Evolutionary conservation across 92 coral and sea anemone species (phyloP), one percentile per base, ranked within the genome.

Genomic region (Parazoanthus atlanticus): DNA sequence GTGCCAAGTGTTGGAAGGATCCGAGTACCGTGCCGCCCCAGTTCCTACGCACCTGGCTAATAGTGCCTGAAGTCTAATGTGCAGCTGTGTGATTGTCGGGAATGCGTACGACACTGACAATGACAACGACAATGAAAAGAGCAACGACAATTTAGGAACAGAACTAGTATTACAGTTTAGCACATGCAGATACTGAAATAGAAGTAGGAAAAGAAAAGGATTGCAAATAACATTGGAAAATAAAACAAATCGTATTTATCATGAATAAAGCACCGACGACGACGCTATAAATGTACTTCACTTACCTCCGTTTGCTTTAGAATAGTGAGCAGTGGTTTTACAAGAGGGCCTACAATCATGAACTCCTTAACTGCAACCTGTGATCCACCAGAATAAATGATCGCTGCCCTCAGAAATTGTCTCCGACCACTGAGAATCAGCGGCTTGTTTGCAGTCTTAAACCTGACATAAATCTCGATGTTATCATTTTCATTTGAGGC

Each of bases 341-440:
- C 71, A 77, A 97, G 84, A 3, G 98, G 96, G 36, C 99, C 98
- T 0, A 94, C 85, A 46, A 97, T 86, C 77, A 85, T 82, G 79
- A 97, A 95, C 74, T 30, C 61, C 47, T 90, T 89, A 1, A 88
- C 65, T 8, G 90, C 86, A 5, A 76, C 36, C 56, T 89, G 88
- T 11, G 88, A 88, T 13, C 96, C 94, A 34, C 93, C 95, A 84
- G 93, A 86, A 75, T 79, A 94, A 2, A 58, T 28, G 52, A 97
- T 83, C 6, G 54, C 46, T 36, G 89, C 91, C 29, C 79, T 47
- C 79, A 97, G 74, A 47, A 47, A 56, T 15, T 94, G 92, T 46
- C 65, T 67, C 66, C 98, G 92, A 19, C 99, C 99, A 81, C 98
- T 95, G 28, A 97, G 89, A 30, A 93, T 84, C 69, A 95, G 76